These are phyloP conservation scores for Poeciliopsis turneri DNA, from an alignment of 2,797 vertebrate species.

Conservation along the genomic window DNA sequence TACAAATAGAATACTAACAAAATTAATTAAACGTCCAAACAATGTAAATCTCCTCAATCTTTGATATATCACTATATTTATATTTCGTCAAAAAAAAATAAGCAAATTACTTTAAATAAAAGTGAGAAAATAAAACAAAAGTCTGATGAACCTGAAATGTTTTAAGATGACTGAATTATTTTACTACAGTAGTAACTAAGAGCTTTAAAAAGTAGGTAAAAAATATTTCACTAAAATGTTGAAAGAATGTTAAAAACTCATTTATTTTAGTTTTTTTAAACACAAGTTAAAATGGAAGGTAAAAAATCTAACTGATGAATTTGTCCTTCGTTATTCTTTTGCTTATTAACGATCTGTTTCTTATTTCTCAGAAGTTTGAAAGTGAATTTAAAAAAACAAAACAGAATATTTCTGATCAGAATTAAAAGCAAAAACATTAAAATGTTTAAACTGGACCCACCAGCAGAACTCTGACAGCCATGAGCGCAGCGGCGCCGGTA, in stretches of 20 bases:
- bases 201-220: background rate
- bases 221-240: background rate
- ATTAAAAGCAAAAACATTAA: background rate
- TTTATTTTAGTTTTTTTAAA: background rate
- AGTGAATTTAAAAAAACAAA: background rate
- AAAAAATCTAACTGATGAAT: background rate
- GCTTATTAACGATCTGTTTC: background rate
- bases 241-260: background rate
- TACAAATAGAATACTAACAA: background rate
- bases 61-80: background rate
- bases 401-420: background rate
- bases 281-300: background rate
- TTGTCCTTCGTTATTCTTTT: background rate
- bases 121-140: background rate
- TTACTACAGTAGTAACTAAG: background rate
- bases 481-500: constrained; percentile 90
- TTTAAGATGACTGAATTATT: no score
- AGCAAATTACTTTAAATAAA: background rate
- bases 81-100: background rate
- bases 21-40: background rate
- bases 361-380: background rate
- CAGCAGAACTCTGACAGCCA: constrained; percentile 89
- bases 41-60: background rate
- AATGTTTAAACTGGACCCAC: constrained; percentile 57
- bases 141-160: background rate